phyloP scores from a whole-genome alignment of 2,797 vertebrate genomes.

The Phyllotis vaccarum region DNA sequence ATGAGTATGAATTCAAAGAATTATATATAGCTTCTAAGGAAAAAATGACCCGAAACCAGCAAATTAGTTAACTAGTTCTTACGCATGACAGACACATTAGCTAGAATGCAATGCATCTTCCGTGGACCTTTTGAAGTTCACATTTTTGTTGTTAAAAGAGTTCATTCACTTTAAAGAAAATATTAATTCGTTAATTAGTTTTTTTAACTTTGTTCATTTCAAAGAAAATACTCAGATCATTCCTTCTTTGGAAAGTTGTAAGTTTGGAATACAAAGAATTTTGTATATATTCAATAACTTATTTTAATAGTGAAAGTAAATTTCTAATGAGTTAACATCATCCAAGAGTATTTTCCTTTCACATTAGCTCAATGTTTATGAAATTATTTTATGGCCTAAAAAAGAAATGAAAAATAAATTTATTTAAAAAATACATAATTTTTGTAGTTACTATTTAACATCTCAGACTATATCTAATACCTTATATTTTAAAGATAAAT shows the following conservation, averaged over 20 bases:
- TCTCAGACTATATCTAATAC: background rate
- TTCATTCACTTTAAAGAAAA: constrained; percentile 79
- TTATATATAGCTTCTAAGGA: constrained; percentile 78
- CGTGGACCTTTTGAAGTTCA: constrained; percentile 80
- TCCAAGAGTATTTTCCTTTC: constrained; percentile 49
- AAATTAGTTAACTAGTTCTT: constrained; percentile 85
- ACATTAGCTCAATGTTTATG: constrained; percentile 40
- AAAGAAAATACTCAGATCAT: constrained; percentile 50
- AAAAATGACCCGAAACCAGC: constrained; percentile 69
- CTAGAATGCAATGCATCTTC: constrained; percentile 71
- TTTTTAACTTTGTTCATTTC: background rate
- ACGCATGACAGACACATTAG: constrained; percentile 62
- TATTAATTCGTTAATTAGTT: constrained; percentile 65
- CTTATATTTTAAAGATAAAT: constrained; percentile 4
- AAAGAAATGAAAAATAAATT: background rate
- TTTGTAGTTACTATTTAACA: background rate
- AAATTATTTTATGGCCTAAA: constrained; percentile 55
- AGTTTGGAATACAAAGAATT: constrained; percentile 68
- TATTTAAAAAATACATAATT: constrained; percentile 48
- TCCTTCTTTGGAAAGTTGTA: constrained; percentile 59
- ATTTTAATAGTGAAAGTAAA: constrained; percentile 56
- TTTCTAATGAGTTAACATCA: constrained; percentile 24
- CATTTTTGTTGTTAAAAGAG: constrained; percentile 77
- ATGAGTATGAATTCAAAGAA: constrained; percentile 86
- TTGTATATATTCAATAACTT: background rate